These are phyloP conservation scores for Drosophila azteca DNA, from an alignment of 1,140 invertebrate genomes.

Conservation along the genomic window DNA sequence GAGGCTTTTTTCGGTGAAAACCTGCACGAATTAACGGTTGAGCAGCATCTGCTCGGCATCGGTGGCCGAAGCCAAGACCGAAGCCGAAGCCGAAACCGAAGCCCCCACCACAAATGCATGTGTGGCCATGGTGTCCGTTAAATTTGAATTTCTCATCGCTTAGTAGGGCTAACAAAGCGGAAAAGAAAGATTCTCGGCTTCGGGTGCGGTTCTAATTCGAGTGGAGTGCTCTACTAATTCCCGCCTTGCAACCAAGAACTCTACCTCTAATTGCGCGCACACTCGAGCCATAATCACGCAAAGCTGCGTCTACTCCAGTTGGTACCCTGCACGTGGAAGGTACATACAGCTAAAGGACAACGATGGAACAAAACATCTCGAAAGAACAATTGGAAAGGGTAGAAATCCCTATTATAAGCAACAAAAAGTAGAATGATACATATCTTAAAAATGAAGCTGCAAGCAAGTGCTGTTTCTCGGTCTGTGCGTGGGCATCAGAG, in stretches of 20 bases:
- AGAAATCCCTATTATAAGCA: too few species aligned
- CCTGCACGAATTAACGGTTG: conserved; percentile 74
- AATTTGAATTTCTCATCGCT: conserved; percentile 59
- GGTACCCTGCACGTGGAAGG: too few species aligned
- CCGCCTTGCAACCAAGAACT: conserved; percentile 40
- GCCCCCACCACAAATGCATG: conserved; percentile 42
- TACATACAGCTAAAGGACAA: too few species aligned
- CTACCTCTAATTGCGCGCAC: conserved; percentile 61
- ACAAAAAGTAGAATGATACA: too few species aligned
- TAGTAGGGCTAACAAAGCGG: conserved; percentile 64
- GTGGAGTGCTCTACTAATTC: conserved; percentile 69
- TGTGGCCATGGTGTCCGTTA: conserved; percentile 37
- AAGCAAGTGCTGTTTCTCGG: too few species aligned
- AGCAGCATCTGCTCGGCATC: conserved; percentile 10
- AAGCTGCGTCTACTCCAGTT: conserved; percentile 6
- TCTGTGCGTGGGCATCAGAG: too few species aligned
- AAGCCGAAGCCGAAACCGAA: conserved; percentile 3
- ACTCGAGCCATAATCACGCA: conserved; percentile 39
- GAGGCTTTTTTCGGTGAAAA: conserved; percentile 58
- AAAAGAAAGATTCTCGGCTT: conserved; percentile 50
- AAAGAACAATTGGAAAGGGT: too few species aligned
- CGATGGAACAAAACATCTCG: conserved; percentile 16
- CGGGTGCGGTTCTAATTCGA: conserved; percentile 56
- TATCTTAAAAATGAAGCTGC: too few species aligned
- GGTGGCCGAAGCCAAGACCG: background rate